Conservation (phyloP, 2,113 vertebrate genomes). For the Eubucco bourcierii region DNA sequence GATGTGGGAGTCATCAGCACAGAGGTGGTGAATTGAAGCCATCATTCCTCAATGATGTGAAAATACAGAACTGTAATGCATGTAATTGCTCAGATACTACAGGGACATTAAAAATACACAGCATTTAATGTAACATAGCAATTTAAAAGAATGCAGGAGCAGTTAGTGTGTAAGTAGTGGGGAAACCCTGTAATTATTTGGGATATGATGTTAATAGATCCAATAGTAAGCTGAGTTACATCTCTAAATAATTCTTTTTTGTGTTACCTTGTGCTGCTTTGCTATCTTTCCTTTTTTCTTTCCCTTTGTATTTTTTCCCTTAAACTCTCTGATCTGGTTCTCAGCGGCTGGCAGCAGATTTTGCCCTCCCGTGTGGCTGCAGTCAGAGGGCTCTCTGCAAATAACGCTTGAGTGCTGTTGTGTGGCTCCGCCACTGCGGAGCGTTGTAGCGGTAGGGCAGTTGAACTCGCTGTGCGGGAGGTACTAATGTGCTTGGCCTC, state of each 20-base stretch:
- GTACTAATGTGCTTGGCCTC: background rate
- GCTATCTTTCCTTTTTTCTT: background rate
- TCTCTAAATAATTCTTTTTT: slow-evolving; percentile 3
- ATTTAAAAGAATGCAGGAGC: slow-evolving; percentile 37
- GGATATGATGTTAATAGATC: slow-evolving; percentile 42
- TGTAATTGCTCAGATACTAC: slow-evolving; percentile 39
- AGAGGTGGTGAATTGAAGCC: slow-evolving; percentile 57
- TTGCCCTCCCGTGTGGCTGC: background rate
- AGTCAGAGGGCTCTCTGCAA: slow-evolving; percentile 45
- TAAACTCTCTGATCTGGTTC: background rate
- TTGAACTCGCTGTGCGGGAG: slow-evolving; percentile 14
- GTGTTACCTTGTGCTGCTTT: background rate
- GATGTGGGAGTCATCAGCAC: slow-evolving; percentile 26
- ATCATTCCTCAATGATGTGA: slow-evolving; percentile 43
- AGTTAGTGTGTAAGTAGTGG: background rate
- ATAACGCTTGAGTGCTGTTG: slow-evolving; percentile 17
- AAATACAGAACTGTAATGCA: slow-evolving; percentile 28
- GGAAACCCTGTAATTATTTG: slow-evolving; percentile 50
- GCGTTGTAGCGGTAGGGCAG: slow-evolving; percentile 49
- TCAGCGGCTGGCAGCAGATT: background rate
- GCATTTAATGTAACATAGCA: slow-evolving; percentile 38
- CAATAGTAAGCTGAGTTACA: background rate
- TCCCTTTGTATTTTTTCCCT: background rate
- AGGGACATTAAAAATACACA: slow-evolving; percentile 40
- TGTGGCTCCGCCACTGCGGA: slow-evolving; percentile 44